Evolutionary conservation across 2,797 vertebrate genomes (phyloP), one percentile per base, ranked within the genome.

Genomic region (Salarias fasciatus): DNA sequence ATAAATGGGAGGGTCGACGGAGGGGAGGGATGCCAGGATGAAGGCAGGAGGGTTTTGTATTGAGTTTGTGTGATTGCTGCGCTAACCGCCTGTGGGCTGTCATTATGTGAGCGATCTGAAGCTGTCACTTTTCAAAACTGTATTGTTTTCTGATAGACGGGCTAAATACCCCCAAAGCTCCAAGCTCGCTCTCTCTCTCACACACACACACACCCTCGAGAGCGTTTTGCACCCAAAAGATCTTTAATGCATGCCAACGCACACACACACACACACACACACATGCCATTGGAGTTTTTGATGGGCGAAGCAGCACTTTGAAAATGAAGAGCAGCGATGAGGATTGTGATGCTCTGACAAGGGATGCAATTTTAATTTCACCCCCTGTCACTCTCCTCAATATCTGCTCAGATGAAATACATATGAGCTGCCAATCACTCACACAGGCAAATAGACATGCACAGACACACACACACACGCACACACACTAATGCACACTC

Each of bases 291-390:
- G 60, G 66, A 63, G 57, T 71, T 83, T 35, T 78, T 84, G 83
- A 91, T 86, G 56, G 72, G 77, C 72, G 76, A 91, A 92, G 71
- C 79, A 69, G 77, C 80, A 86, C 78, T 87, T 87, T 73, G 72
- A 69, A 64, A 81, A 63, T 65, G 63, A 86, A 80, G 82, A 82
- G 79, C 72, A 83, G 75, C 84, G 60, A 78, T 72, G 67, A 65
- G 77, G 83, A 87, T 88, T 90, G 77, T 86, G 79, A 88, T 72
- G 85, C 71, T 61, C 72, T 89, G 89, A 90, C 91, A 86, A 80
- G 88, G 83, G 79, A 90, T 85, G 88, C 86, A 87, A 90, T 92
- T 93, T 92, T 92, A 93, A 93, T 93, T 92, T 91, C 85, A 90
- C 86, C 83, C 86, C 80, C 84, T 92, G 92, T 92, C 92, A 92